Base-by-base conservation (phyloP, 2,888 invertebrate species). In the Polymixis flavicincta region DNA sequence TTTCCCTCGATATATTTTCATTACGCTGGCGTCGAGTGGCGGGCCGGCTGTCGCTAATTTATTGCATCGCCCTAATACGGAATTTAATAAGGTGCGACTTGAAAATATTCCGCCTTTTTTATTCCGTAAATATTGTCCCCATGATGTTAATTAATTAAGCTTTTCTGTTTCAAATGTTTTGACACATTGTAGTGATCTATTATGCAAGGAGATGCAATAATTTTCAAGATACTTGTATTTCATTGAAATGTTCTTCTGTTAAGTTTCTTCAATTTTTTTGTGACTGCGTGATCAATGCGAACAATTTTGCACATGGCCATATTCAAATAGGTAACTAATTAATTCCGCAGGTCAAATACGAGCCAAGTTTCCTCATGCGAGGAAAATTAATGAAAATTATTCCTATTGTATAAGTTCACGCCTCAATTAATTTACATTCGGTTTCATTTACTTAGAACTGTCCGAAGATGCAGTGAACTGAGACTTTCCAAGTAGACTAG, bases 71-170 rank as follows among this genome's bases (percentile, higher is more conserved):
- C 89, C 90, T 90, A 91, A 90, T 91, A 90, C 88, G 91, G 92
- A 94, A 94, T 94, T 93, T 93, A 93, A 93, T 93, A 92, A 92
- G 90, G 89, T 87, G 78, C 71, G 78, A 83, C 80, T 87, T 83
- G 84, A 80, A 87, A 89, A 87, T 85, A 83, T 77, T 76, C 78
- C 42, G 25, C 48, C 81, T 82, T 79, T 71, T 82, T 76, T 70
- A 80, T 86, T 70, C 63, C 66, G 73, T 69, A 76, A 76, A 85
- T 78, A 82, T 78, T 76, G 64, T 61, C 60, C 37, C 37, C 74
- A 52, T 73, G 48, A 52, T 77, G 77, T 71, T 84, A 77, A 82
- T 84, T 82, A 76, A 79, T 83, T 72, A 78, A 84, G 74, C 61
- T 69, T 64, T 65, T 52, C 25, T 42, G 50, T 78, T 78, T 52